These are phyloP conservation scores for Clarias platycephalus DNA, from an alignment of 2,797 vertebrate species.

Conservation along the genomic window DNA sequence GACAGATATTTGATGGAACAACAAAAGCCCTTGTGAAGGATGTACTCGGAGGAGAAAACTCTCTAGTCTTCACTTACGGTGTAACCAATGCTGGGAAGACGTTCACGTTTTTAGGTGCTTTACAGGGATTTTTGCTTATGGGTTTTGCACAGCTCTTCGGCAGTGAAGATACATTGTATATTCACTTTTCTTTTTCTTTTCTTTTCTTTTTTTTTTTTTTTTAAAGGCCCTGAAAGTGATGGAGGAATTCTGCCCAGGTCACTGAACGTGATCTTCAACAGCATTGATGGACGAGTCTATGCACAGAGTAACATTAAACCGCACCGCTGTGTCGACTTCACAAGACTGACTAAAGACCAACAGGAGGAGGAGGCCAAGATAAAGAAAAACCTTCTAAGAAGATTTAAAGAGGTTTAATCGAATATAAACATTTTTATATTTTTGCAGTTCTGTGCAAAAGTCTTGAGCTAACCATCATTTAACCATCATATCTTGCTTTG, in stretches of 20 bases:
- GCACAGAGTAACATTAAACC: conserved; percentile 84
- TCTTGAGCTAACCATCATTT: too few relatives aligned
- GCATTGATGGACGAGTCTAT: conserved; percentile 78
- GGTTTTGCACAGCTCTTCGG: not conserved
- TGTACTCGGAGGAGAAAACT: conserved; percentile 84
- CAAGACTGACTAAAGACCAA: conserved; percentile 82
- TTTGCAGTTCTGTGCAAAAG: not conserved
- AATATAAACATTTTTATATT: not conserved
- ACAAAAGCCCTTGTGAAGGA: conserved; percentile 80
- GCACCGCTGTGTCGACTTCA: conserved; percentile 83
- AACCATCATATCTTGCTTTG: too few relatives aligned
- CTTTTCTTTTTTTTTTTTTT: too few relatives aligned
- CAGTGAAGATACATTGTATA: not conserved
- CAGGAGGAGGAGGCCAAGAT: conserved; percentile 76
- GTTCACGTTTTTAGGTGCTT: conserved; percentile 87
- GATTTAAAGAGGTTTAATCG: conserved; percentile 66
- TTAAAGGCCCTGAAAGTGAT: conserved; percentile 83
- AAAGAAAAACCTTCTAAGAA: conserved; percentile 72
- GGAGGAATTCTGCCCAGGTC: conserved; percentile 86
- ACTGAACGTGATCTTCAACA: conserved; percentile 85
- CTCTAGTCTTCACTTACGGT: conserved; percentile 90
- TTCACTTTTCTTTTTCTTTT: not conserved
- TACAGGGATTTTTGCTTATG: not conserved
- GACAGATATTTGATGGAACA: conserved; percentile 84
- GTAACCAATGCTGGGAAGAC: conserved; percentile 94